phyloP scores from a whole-genome alignment of 2,797 vertebrate species.

The Helicolenus hilgendorfi region DNA sequence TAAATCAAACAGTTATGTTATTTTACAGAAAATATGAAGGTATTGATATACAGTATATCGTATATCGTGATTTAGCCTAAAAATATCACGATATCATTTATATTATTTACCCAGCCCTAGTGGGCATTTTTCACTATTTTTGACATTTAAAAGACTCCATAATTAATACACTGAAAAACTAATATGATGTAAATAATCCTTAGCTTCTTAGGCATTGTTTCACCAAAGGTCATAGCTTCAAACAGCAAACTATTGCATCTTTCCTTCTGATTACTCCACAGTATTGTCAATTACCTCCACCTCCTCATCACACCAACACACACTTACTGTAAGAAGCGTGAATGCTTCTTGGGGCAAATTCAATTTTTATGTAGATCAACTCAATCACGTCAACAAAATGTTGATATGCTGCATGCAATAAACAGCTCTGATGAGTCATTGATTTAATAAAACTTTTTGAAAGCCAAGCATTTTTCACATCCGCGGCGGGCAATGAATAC shows the following conservation, averaged over 20 bases:
- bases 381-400: constrained; percentile 73
- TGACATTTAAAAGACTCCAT: background rate
- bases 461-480: constrained; percentile 79
- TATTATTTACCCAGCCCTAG: no score
- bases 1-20: no score
- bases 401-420: constrained; percentile 52
- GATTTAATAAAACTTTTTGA: constrained; percentile 75
- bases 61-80: no score
- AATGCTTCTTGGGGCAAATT: constrained; percentile 71
- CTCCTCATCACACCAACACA: constrained; percentile 22
- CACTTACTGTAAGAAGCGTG: constrained; percentile 22
- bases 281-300: constrained; percentile 29
- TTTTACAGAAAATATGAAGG: no score
- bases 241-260: background rate
- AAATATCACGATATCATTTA: no score
- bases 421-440: constrained; percentile 75
- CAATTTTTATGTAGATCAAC: constrained; percentile 81
- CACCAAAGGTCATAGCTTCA: constrained; percentile 16
- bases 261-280: constrained; percentile 31
- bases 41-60: no score
- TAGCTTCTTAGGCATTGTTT: background rate
- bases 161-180: background rate
- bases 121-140: background rate
- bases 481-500: constrained; percentile 46
- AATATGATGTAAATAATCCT: background rate